phyloP scores from a whole-genome alignment of 1,140 invertebrate genomes.

The Pseudobourletiella spinata region DNA sequence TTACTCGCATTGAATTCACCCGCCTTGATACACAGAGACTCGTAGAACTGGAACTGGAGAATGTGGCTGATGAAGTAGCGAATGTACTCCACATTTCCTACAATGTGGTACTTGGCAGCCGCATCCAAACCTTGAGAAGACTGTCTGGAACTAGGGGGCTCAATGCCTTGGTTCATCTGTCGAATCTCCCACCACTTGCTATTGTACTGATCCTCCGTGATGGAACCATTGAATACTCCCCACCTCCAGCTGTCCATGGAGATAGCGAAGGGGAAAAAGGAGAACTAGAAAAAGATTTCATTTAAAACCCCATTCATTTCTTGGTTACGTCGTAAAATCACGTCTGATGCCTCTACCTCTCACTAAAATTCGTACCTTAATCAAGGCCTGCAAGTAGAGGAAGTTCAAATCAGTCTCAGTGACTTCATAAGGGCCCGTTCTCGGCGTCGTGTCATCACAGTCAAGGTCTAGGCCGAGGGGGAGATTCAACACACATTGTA shows the following conservation, averaged over 20 bases:
- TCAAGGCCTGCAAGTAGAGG: constrained; percentile 17
- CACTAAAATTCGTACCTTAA: constrained; percentile 19
- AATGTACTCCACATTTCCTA: constrained; percentile 43
- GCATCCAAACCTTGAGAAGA: constrained; percentile 48
- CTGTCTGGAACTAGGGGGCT: constrained; percentile 38
- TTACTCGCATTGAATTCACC: constrained; percentile 46
- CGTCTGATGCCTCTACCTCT: no score
- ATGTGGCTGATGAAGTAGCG: constrained; percentile 53
- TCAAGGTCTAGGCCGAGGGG: no score
- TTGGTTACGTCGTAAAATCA: no score
- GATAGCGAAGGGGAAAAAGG: constrained; percentile 33
- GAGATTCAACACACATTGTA: no score
- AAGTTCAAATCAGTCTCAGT: constrained; percentile 18
- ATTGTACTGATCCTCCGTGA: constrained; percentile 39
- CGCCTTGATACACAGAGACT: constrained; percentile 50
- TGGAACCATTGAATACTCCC: constrained; percentile 42
- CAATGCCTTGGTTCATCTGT: constrained; percentile 41
- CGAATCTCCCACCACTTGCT: constrained; percentile 44
- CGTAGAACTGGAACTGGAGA: constrained; percentile 56
- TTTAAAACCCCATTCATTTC: no score
- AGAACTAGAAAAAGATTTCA: background rate
- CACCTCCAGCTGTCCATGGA: constrained; percentile 47
- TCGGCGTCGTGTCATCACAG: no score
- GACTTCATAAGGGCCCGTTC: no score
- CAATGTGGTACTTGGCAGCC: constrained; percentile 53